A percentile compares a stretch with the other conserved stretches of the same genome.
Evolutionary conservation across 2,113 vertebrate genomes (phyloP).

Genomic region (Oryctolagus cuniculus): mOryCun1.1 NC_091433.1:132051001-132051500

Average conservation of each 20-base stretch:
- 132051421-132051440: neutral
- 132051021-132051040: neutral
- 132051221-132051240: accelerated
- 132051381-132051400: neutral
- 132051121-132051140: neutral
- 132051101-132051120: conserved; percentile 26
- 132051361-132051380: neutral
- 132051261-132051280: neutral
- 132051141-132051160: neutral
- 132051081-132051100: neutral
- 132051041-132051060: neutral
- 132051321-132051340: neutral
- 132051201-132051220: accelerated
- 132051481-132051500: neutral
- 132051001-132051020: neutral
- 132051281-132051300: neutral
- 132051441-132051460: neutral
- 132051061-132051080: neutral
- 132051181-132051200: neutral
- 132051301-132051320: neutral
- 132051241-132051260: neutral
- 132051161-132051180: neutral
- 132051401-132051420: neutral
- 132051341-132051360: neutral
- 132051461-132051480: neutral